phyloP scores from a whole-genome alignment of 1,140 invertebrate species.

The Nylanderia fulva region DNA sequence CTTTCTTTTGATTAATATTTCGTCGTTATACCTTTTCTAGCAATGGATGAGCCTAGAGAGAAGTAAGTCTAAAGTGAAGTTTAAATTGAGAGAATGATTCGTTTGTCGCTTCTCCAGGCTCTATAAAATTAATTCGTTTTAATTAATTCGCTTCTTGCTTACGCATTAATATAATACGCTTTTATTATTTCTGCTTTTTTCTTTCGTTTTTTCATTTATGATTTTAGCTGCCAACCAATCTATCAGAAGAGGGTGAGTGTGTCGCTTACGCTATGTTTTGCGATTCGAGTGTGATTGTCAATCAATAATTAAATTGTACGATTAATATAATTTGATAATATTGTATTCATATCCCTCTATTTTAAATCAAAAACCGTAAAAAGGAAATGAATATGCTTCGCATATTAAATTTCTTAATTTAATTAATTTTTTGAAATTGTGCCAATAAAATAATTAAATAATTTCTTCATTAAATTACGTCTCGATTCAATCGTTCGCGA shows the following conservation, averaged over 20 bases:
- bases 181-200: constrained; percentile 39
- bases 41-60: constrained; percentile 93
- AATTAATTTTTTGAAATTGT: not conserved
- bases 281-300: not conserved
- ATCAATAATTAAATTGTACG: not conserved
- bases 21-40: constrained; percentile 86
- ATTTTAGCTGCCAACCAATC: constrained; percentile 83
- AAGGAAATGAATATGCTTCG: not conserved
- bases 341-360: not conserved
- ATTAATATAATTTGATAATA: not conserved
- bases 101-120: constrained; percentile 81
- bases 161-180: constrained; percentile 31
- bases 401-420: not conserved
- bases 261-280: constrained; percentile 51
- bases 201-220: constrained; percentile 76
- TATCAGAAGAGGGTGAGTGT: constrained; percentile 81
- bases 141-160: constrained; percentile 31
- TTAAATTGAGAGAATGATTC: constrained; percentile 62
- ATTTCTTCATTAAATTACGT: not conserved
- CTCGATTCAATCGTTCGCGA: not conserved
- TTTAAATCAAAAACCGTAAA: not conserved
- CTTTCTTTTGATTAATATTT: constrained; percentile 31
- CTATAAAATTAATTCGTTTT: constrained; percentile 42
- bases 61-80: constrained; percentile 89
- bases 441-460: no score